phyloP scores from a whole-genome alignment of 2,113 vertebrate species.

The Anguilla rostrata region DNA sequence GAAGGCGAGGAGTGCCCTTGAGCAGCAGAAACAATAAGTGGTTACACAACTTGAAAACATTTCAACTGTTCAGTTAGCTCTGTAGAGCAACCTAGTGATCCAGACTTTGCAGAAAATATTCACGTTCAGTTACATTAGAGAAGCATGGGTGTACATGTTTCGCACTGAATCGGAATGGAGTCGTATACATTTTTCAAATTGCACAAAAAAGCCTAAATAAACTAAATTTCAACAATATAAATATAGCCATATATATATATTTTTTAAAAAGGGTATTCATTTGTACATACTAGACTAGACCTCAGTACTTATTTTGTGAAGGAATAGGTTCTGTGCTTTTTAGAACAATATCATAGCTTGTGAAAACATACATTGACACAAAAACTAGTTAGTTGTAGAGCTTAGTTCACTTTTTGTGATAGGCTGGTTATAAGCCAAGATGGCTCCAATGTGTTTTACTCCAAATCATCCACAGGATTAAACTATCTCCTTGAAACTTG shows the following conservation, averaged over 20 bases:
- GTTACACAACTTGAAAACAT: not conserved
- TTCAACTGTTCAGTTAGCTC: not conserved
- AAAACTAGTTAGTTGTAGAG: not conserved
- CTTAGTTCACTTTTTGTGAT: not conserved
- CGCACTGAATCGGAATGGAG: not conserved
- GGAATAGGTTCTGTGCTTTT: no score
- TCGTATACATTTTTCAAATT: not conserved
- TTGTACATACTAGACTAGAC: no score
- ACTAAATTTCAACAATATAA: not conserved
- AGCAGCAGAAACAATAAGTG: constrained; percentile 9
- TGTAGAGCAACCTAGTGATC: not conserved
- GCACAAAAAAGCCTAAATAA: not conserved
- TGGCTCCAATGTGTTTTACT: not conserved
- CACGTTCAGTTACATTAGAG: not conserved
- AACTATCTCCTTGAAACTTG: not conserved
- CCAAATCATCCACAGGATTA: not conserved
- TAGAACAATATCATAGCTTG: not conserved
- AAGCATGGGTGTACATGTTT: not conserved
- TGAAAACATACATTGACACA: not conserved
- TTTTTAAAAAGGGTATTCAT: not conserved
- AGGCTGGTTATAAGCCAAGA: not conserved
- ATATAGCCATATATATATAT: not conserved
- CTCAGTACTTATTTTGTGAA: no score
- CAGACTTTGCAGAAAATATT: not conserved
- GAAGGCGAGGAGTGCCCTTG: constrained; percentile 44